Percentiles rank a stretch among this genome's conserved stretches.
Conservation (phyloP, 64 coral and sea anemone species). For the Montipora efflorescens region DNA sequence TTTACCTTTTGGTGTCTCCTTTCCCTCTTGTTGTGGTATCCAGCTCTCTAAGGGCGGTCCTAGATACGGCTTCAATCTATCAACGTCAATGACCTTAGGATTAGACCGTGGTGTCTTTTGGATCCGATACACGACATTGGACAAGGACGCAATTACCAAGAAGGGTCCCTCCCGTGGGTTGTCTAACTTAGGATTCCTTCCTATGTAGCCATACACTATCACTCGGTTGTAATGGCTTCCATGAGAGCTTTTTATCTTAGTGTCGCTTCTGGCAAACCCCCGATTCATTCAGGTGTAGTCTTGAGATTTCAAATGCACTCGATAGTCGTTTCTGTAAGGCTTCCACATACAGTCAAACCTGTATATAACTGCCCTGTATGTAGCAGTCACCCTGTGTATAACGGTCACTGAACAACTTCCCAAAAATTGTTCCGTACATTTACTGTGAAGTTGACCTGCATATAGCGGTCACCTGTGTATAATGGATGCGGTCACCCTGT, state of each 20-base stretch:
- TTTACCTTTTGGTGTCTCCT: background rate
- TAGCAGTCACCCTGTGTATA: too few relatives aligned
- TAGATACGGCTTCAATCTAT: conserved; percentile 75
- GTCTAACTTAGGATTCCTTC: background rate
- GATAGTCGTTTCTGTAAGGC: conserved; percentile 14
- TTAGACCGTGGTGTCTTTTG: conserved; percentile 3
- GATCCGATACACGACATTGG: background rate
- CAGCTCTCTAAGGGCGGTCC: conserved; percentile 66
- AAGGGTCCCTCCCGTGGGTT: conserved; percentile 1
- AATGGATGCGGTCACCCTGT: too few relatives aligned
- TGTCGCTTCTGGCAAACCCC: background rate
- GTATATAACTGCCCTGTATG: too few relatives aligned
- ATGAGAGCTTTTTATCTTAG: conserved; percentile 34
- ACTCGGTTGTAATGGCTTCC: background rate
- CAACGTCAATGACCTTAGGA: conserved; percentile 46
- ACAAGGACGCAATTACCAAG: conserved; percentile 7
- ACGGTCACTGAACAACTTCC: too few relatives aligned
- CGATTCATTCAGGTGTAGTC: background rate
- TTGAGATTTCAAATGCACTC: background rate
- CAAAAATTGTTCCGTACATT: too few relatives aligned
- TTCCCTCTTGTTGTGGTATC: conserved; percentile 2
- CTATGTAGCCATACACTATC: conserved; percentile 17
- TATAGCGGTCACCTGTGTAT: too few relatives aligned
- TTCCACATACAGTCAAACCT: background rate
- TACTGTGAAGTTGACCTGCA: too few relatives aligned